A percentile compares a stretch with the other conserved stretches of the same genome.
Conservation (phyloP, 2,888 invertebrate species). For the Leistus spinibarbis region DNA sequence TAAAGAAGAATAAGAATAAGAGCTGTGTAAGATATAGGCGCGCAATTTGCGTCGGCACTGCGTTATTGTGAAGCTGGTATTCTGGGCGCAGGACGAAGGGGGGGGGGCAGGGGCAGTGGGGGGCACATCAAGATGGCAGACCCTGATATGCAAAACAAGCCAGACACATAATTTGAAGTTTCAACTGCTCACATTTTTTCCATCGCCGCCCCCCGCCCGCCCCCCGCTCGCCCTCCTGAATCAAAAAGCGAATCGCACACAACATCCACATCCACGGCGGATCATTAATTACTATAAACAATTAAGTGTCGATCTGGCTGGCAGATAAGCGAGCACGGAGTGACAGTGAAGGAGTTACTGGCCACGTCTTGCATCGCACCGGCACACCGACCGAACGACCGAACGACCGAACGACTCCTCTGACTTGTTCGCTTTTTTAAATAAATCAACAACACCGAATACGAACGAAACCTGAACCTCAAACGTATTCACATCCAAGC, state of each 20-base stretch:
- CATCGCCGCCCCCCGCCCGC: background rate
- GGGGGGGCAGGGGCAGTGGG: too few species aligned
- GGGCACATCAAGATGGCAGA: constrained; percentile 31
- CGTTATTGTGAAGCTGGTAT: constrained; percentile 22
- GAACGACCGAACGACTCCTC: background rate
- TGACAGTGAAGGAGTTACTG: constrained; percentile 38
- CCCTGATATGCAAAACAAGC: constrained; percentile 37
- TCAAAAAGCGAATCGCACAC: constrained; percentile 27
- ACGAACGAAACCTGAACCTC: background rate
- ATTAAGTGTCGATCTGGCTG: constrained; percentile 37
- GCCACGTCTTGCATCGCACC: background rate
- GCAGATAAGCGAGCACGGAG: constrained; percentile 28
- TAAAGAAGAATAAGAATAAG: too few species aligned
- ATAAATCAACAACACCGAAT: background rate
- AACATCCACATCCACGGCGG: constrained; percentile 26
- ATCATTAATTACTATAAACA: constrained; percentile 40
- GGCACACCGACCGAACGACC: background rate
- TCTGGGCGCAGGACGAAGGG: too few species aligned
- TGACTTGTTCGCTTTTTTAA: background rate
- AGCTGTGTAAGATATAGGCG: too few species aligned
- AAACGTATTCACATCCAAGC: too few species aligned
- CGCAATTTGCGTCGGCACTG: constrained; percentile 31
- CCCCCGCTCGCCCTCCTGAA: constrained; percentile 14
- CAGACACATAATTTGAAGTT: constrained; percentile 39
- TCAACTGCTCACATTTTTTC: constrained; percentile 28